Base-by-base conservation (phyloP, 1,140 invertebrate genomes). In the Ostrea denselamellosa region DNA sequence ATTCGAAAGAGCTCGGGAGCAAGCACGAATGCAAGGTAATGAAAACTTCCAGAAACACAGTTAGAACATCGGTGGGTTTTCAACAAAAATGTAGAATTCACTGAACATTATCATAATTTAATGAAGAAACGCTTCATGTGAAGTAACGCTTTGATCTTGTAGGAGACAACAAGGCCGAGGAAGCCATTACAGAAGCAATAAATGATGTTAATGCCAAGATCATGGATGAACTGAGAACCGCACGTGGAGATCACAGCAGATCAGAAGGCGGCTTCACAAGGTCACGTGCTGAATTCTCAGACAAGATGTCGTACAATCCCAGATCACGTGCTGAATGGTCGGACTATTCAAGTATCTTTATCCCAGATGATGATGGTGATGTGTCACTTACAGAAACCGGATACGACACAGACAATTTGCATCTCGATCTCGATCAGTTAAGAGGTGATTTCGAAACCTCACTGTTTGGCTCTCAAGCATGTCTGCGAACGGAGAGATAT, bases 11-110 rank as follows among this genome's bases (percentile, higher is more conserved):
- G 91, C 91, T 0, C 68, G 91, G 19, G 90, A 92, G 25, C 89
- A 92, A 52, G 93, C 92, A 7, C 88, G 90, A 51, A 58, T 90
- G 62, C 90, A 91, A 92, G 92, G 91, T 92, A 86, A 88, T 52
- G 51, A 12, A 52, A 52, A 52, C 7, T 52, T 14, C 65, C 58
- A 19, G 8, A 58, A 17, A 17, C 17, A 62, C 17, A 19, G n/a
- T 5, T 62, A n/a, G 17, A 7, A 7, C 2, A 8, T 62, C 54
- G 8, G 54, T 56, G 14, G 0, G 9, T 17, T 12, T 9, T 53
- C 53, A 10, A 8, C 2, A 56, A 56, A 56, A 56, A 12, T n/a
- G n/a, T n/a, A 17, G 54, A 17, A 17, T 62, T 58, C 4, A 10
- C 7, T 62, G 8, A 62, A 62, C 17, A 19, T n/a, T 17, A 62